These are phyloP conservation scores for Tipula lateralis DNA, from an alignment of 2,888 invertebrate genomes.

Conservation along the genomic window DNA sequence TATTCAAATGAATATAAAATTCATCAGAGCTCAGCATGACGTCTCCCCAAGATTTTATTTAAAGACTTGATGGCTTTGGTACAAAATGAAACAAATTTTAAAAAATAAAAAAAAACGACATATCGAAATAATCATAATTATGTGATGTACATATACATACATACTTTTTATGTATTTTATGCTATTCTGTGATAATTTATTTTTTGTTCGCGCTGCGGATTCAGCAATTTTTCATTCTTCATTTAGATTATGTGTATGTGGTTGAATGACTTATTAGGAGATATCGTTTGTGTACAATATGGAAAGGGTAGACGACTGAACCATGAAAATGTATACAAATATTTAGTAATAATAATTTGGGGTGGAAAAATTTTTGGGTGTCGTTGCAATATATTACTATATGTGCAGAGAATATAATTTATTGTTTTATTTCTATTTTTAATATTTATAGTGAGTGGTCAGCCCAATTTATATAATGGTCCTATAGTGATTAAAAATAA, in stretches of 20 bases:
- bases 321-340: background rate
- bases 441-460: conserved; percentile 11
- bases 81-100: background rate
- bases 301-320: background rate
- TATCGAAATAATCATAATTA: background rate
- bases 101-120: background rate
- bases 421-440: background rate
- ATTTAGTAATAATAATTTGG: background rate
- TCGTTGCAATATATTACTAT: background rate
- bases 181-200: background rate
- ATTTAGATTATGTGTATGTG: background rate
- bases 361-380: background rate
- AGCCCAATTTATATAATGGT: background rate
- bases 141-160: background rate
- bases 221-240: background rate
- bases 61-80: background rate
- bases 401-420: background rate
- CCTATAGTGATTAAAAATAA: background rate
- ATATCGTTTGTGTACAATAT: background rate
- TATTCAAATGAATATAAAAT: conserved; percentile 19
- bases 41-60: conserved; percentile 13
- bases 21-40: background rate
- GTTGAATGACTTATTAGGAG: background rate
- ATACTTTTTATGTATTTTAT: background rate
- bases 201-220: background rate